These are phyloP conservation scores for Paratrypauchen microcephalus DNA, from an alignment of 2,797 vertebrate species.

Conservation along the genomic window DNA sequence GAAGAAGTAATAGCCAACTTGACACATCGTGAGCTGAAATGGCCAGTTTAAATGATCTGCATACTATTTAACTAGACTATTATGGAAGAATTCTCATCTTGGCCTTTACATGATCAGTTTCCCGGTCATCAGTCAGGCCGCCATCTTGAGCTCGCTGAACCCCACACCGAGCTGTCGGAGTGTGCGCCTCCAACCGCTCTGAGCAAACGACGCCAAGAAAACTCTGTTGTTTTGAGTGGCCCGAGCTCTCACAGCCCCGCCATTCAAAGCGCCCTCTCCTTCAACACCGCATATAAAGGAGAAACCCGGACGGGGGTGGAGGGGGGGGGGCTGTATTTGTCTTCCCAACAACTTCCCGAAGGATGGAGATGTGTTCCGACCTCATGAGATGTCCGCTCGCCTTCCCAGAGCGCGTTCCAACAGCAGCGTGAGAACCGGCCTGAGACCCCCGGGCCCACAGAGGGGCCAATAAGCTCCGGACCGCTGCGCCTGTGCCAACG, in stretches of 20 bases:
- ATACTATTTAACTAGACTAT: not conserved
- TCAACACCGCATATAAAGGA: constrained; percentile 77
- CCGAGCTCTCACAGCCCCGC: constrained; percentile 77
- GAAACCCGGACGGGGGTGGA: constrained; percentile 37
- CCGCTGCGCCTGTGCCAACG: constrained; percentile 34
- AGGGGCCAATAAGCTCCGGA: constrained; percentile 18
- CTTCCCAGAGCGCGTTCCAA: constrained; percentile 73
- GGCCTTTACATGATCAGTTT: constrained; percentile 57
- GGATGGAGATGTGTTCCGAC: constrained; percentile 75
- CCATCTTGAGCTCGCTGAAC: constrained; percentile 55
- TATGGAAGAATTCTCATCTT: constrained; percentile 31
- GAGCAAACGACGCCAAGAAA: constrained; percentile 81
- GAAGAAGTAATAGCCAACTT: not conserved
- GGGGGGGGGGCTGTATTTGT: constrained; percentile 73
- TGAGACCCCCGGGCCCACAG: constrained; percentile 40
- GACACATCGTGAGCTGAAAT: not conserved
- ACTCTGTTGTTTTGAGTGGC: constrained; percentile 75
- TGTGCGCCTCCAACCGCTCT: constrained; percentile 42
- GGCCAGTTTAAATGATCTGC: not conserved
- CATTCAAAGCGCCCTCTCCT: constrained; percentile 79
- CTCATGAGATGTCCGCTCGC: constrained; percentile 74
- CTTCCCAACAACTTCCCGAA: constrained; percentile 78
- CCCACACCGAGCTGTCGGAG: constrained; percentile 45
- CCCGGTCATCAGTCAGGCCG: constrained; percentile 51
- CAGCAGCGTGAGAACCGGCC: constrained; percentile 79